Conservation (phyloP, 30 jellyfish, hydroid and myxozoan species). For the Chrysaora quinquecirrha region DNA sequence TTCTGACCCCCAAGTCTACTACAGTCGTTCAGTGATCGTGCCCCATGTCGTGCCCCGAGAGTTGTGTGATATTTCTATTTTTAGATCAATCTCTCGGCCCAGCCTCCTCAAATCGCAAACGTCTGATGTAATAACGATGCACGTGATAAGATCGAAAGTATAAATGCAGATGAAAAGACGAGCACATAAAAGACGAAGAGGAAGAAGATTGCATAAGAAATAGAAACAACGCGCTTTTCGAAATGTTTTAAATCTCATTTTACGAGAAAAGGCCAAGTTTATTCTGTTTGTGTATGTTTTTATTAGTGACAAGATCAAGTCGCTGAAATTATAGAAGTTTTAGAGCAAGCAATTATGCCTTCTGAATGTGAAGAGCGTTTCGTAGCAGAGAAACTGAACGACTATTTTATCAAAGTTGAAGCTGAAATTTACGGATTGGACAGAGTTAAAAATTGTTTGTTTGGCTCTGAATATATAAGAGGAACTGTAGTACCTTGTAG, state of each 20-base stretch:
- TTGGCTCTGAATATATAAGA: not conserved
- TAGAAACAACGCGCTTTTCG: not conserved
- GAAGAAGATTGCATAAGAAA: not conserved
- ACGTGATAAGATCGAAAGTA: not conserved
- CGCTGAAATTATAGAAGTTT: not conserved
- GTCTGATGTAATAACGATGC: conserved; percentile 8
- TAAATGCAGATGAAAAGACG: not conserved
- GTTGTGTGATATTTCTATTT: no score
- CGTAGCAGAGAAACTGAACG: not conserved
- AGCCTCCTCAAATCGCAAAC: not conserved
- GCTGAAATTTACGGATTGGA: not conserved
- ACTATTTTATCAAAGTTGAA: not conserved
- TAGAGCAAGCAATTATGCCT: conserved; percentile 5
- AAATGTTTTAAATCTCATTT: not conserved
- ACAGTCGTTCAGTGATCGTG: no score
- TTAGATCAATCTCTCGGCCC: no score
- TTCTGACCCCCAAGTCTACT: no score
- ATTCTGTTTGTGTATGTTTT: not conserved
- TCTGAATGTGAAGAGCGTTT: conserved; percentile 12
- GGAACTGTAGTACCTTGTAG: not conserved
- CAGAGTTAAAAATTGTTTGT: not conserved
- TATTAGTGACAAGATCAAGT: not conserved
- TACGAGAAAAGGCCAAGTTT: not conserved
- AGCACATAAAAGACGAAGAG: not conserved
- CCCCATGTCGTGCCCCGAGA: no score